A percentile compares a stretch with the other conserved stretches of the same genome.
phyloP scores from a whole-genome alignment of 2,888 invertebrate genomes.

The Nezara viridula region DNA sequence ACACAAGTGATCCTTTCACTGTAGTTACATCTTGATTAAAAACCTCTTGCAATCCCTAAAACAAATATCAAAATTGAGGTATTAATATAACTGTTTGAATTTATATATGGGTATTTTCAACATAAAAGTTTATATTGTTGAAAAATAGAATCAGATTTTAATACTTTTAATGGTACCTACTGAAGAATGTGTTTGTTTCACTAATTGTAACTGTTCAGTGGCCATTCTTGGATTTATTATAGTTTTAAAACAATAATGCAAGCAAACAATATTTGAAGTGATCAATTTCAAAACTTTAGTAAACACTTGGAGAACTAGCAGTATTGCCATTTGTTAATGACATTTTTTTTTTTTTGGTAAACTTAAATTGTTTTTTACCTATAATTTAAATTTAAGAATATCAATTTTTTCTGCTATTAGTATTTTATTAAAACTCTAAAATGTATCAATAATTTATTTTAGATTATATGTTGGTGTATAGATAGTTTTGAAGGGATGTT shows the following conservation, averaged over 20 bases:
- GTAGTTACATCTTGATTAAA: constrained; percentile 32
- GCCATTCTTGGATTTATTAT: background rate
- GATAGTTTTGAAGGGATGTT: background rate
- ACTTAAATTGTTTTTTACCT: background rate
- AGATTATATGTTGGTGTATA: background rate
- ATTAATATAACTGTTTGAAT: too few relatives aligned
- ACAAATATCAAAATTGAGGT: background rate
- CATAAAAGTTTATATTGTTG: background rate
- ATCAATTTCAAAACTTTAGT: background rate
- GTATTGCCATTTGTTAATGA: background rate
- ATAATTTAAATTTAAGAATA: background rate
- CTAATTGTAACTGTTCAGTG: constrained; percentile 24
- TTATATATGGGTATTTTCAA: background rate
- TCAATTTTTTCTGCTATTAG: background rate
- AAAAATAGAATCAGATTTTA: background rate
- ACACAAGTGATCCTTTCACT: constrained; percentile 37
- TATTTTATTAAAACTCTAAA: background rate
- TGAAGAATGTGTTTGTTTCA: constrained; percentile 41
- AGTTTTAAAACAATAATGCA: background rate
- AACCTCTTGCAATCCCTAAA: constrained; percentile 48
- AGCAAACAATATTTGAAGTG: background rate
- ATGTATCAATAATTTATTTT: background rate
- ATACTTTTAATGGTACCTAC: background rate
- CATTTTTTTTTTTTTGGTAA: background rate
- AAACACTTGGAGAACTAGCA: background rate